Base-by-base conservation (phyloP, 2,113 vertebrate species). In the Nothobranchius kuhntae region DNA sequence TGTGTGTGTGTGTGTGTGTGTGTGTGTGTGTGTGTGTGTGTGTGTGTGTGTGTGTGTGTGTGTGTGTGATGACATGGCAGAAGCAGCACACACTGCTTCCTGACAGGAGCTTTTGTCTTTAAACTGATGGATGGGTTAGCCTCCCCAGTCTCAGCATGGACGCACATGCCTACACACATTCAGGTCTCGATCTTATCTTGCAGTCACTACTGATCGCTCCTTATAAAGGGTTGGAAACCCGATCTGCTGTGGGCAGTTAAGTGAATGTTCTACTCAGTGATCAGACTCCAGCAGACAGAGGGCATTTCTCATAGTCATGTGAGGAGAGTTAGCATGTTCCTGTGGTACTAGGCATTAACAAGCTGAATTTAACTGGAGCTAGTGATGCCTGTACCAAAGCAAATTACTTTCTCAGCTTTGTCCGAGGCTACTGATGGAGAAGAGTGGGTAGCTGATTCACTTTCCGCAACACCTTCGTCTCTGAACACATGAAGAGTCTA, bases 21-120 rank as follows among this genome's bases (percentile, higher is more conserved):
- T 30, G 30, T 2, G 30, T 30, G 30, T 2, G 30, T 30, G 30
- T 4, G 30, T 30, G 30, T 4, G 30, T 30, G 4, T 46, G 52
- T 50, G 13, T 2, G 47, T 59, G 26, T 73, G 64, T 52, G 57
- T 3, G 30, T 21, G 21, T 24, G 54, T 13, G 53, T 69, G 61
- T 14, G 45, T 67, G 50, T 59, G 52, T 0, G 6, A 53, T 77
- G 92, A 90, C 78, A 68, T 88, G 90, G 88, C 91, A 89, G 68
- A 91, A 91, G 89, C 89, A 93, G 83, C 77, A 82, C 35, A 87
- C 61, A 56, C 77, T 86, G 69, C 73, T 67, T 71, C 54, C 66
- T 94, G 95, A 95, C 95, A 94, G 52, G 75, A 73, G 84, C 83
- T 90, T 94, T 95, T 96, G 94, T 95, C 87, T 78, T 52, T 15